Evolutionary conservation across 2,797 vertebrate species (phyloP).

Genomic region (Lophius americanus): DNA sequence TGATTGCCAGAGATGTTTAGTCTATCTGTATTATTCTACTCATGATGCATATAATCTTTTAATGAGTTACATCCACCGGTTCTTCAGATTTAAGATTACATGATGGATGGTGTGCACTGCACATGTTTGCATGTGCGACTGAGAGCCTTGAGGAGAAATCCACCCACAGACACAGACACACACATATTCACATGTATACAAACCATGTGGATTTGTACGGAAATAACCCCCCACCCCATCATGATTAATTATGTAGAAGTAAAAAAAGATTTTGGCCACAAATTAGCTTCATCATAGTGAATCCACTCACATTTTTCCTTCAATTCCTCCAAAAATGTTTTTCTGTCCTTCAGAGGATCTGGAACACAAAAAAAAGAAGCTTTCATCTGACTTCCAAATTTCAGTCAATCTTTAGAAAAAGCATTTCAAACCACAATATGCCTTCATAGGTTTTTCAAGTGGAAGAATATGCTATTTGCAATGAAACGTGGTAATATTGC

Average conservation of each 20-base stretch:
- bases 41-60: conserved; percentile 26
- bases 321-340: conserved; percentile 10
- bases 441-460: conserved; percentile 19
- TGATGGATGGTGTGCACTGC: conserved; percentile 5
- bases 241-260: conserved; percentile 39
- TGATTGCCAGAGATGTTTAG: background rate
- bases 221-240: conserved; percentile 43
- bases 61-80: conserved; percentile 11
- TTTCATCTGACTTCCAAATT: conserved; percentile 26
- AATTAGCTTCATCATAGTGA: conserved; percentile 43
- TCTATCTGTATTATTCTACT: conserved; percentile 1
- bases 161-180: conserved; percentile 8
- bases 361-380: background rate
- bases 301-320: conserved; percentile 15
- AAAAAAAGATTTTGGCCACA: conserved; percentile 15
- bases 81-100: conserved; percentile 15
- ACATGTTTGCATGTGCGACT: conserved; percentile 2
- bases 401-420: conserved; percentile 21
- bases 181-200: conserved; percentile 27
- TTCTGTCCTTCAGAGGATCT: conserved; percentile 3
- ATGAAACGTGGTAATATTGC: conserved; percentile 10
- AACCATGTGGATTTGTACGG: conserved; percentile 1
- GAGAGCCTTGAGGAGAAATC: conserved; percentile 23
- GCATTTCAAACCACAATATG: conserved; percentile 34
- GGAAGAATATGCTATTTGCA: conserved; percentile 24